Base-by-base conservation (phyloP, 2,888 invertebrate species). In the Pocota personata region DNA sequence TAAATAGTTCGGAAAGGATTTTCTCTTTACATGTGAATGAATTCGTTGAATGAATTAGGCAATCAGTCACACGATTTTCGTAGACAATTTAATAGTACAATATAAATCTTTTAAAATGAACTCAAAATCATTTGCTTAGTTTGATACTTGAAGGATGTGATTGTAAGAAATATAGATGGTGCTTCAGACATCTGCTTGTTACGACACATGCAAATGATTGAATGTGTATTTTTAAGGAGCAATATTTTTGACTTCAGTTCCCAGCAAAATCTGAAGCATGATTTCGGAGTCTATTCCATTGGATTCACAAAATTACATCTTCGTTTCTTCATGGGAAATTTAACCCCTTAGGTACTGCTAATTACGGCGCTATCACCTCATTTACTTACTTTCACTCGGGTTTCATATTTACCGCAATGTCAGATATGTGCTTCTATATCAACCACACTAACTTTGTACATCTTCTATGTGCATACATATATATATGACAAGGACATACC, bases 381-480 rank as follows among this genome's bases (percentile, higher is more conserved):
- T 55, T 32, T 32, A 30, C 16, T 8, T 16, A 21, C 32, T 64
- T 64, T 64, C 32, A 48, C 21, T 21, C 30, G 12, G 30, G 21
- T 30, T 19, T 30, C 30, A 27, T 2, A 46, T 19, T 64, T 32
- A 30, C 4, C 14, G 16, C 43, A 40, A 62, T 24, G 12, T 19
- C 64, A 32, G 52, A 52, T 50, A 52, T 37, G 35, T 50, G 50
- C 24, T 10, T 14, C 16, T 35, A 50, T 35, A 14, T 19, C 40
- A 40, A 37, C 64, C 46, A 30, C 46, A 64, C 46, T 48, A 48
- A 64, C 46, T 10, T 37, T 66, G 50, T 66, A 50, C 50, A 66
- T 66, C n/a, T 19, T 37, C 14, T 14, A 19, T 50, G 32, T 24
- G 4, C 24, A 2, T 24, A 24, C 24, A 30, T 19, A 48, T 12